Percentiles rank a stretch among this genome's conserved stretches.
Conservation (phyloP, 2,888 invertebrate genomes). For the Eupithecia abbreviata region DNA sequence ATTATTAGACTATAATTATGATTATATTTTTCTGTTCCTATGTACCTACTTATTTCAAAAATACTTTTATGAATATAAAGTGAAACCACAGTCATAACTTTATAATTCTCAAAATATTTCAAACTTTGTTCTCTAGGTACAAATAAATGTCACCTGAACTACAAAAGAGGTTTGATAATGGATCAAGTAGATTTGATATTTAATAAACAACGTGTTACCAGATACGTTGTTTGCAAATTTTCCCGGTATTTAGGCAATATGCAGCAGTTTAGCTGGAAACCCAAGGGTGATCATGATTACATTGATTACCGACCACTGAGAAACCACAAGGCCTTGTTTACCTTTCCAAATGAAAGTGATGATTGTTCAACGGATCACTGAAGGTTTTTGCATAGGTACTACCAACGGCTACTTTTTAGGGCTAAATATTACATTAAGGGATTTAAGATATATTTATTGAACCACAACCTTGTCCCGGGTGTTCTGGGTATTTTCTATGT, state of each 20-base stretch:
- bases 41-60: no score
- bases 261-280: conserved; percentile 18
- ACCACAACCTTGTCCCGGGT: no score
- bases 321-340: conserved; percentile 30
- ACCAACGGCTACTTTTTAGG: neutral
- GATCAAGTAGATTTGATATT: neutral
- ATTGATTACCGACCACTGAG: conserved; percentile 10
- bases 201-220: neutral
- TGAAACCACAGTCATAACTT: no score
- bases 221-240: neutral
- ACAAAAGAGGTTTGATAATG: neutral
- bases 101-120: neutral
- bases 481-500: no score
- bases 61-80: no score
- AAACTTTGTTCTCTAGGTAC: neutral
- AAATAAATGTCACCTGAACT: neutral
- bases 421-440: neutral
- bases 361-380: conserved; percentile 9
- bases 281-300: conserved; percentile 21
- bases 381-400: neutral
- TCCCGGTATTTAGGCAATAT: neutral
- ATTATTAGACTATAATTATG: no score
- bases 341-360: conserved; percentile 33
- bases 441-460: neutral
- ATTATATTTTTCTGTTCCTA: no score